Evolutionary conservation across 2,113 vertebrate genomes (phyloP).

Genomic region (Galemys pyrenaicus): DNA sequence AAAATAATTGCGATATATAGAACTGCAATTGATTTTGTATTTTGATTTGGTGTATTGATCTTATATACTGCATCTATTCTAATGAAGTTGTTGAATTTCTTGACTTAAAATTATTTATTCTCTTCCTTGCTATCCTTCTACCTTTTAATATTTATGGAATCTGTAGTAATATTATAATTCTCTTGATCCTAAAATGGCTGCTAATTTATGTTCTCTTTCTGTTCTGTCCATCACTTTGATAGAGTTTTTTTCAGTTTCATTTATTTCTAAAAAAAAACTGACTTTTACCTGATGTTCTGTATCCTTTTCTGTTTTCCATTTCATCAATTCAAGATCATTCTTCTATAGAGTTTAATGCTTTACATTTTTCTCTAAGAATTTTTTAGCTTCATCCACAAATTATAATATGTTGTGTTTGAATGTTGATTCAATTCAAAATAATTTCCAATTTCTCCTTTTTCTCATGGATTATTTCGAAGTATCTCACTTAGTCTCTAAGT

Average conservation of each 20-base stretch:
- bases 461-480: neutral
- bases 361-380: neutral
- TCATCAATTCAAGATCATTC: neutral
- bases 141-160: neutral
- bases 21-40: neutral
- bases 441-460: neutral
- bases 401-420: neutral
- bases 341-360: neutral
- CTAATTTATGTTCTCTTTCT: neutral
- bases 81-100: neutral
- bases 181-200: neutral
- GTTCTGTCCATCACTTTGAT: neutral
- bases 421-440: neutral
- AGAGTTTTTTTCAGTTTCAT: neutral
- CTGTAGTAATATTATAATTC: neutral
- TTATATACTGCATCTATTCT: neutral
- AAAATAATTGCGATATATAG: neutral
- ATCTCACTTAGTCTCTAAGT: neutral
- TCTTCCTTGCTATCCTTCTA: neutral
- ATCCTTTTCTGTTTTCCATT: neutral
- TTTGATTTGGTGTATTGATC: neutral
- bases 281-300: too few species aligned
- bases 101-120: neutral
- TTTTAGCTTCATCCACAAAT: neutral
- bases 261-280: neutral